These are phyloP conservation scores for Oreochromis mossambicus DNA, from an alignment of 2,797 vertebrate genomes.

Conservation along the genomic window DNA sequence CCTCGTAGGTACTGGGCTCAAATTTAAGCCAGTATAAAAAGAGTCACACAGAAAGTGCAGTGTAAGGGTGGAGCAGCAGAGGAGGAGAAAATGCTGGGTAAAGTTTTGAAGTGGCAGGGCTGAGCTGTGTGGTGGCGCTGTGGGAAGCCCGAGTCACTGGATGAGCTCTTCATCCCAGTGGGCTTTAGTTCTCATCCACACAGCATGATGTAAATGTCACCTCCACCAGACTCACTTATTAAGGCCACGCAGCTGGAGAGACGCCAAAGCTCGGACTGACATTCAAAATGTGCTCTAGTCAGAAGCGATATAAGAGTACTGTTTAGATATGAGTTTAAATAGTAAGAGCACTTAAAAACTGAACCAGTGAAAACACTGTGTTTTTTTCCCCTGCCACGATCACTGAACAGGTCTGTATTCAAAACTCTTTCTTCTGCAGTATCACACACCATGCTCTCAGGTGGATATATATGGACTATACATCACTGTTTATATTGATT, in stretches of 20 bases:
- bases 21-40: background rate
- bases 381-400: background rate
- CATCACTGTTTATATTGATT: slow-evolving; percentile 42
- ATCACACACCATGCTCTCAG: background rate
- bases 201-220: slow-evolving; percentile 65
- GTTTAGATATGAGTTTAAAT: background rate
- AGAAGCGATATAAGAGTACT: background rate
- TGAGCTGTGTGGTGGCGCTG: background rate
- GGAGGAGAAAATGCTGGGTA: background rate
- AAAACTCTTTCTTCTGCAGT: background rate
- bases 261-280: slow-evolving; percentile 21
- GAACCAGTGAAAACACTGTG: background rate
- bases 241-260: slow-evolving; percentile 37
- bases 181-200: slow-evolving; percentile 41
- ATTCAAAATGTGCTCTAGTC: background rate
- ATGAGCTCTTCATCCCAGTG: slow-evolving; percentile 53
- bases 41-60: background rate
- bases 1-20: background rate
- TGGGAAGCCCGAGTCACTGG: slow-evolving; percentile 16
- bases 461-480: slow-evolving; percentile 37
- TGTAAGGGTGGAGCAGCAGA: background rate
- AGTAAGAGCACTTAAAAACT: background rate
- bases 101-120: slow-evolving; percentile 16
- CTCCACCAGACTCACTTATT: slow-evolving; percentile 47
- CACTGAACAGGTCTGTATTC: background rate